Evolutionary conservation across 2,113 vertebrate species (phyloP).

Genomic region (Talpa occidentalis): DNA sequence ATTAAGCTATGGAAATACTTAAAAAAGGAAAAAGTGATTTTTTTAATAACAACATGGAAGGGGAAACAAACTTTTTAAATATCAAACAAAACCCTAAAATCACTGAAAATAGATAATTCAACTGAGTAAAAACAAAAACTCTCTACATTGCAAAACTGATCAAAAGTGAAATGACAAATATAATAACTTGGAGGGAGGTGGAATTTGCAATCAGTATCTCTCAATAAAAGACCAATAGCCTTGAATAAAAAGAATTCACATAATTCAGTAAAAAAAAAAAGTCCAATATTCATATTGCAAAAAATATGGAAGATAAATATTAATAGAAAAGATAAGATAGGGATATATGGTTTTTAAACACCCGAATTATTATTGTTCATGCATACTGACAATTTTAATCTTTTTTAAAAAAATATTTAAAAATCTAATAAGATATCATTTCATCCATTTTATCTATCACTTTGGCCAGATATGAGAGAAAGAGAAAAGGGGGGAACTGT

Average conservation of each 20-base stretch:
- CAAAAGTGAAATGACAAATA: background rate
- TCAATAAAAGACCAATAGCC: background rate
- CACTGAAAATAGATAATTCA: background rate
- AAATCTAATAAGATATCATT: too few relatives aligned
- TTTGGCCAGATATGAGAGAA: background rate
- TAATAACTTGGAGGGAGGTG: background rate
- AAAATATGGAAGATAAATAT: background rate
- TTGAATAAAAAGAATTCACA: background rate
- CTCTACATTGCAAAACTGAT: background rate
- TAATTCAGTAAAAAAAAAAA: background rate
- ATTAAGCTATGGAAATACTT: background rate
- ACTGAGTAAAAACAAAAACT: conserved; percentile 11
- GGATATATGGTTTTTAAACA: background rate
- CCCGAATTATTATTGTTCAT: conserved; percentile 22
- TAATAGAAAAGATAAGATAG: background rate
- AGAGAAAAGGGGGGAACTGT: background rate
- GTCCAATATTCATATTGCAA: background rate
- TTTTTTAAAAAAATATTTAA: conserved; percentile 19
- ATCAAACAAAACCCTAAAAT: conserved; percentile 19
- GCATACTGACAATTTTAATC: background rate
- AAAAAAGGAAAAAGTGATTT: background rate
- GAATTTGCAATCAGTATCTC: background rate
- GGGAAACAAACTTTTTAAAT: conserved; percentile 13
- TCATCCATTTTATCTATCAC: background rate
- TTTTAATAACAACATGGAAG: conserved; percentile 13